Base-by-base conservation (phyloP, 1,140 invertebrate species). In the Diorhabda sublineata region DNA sequence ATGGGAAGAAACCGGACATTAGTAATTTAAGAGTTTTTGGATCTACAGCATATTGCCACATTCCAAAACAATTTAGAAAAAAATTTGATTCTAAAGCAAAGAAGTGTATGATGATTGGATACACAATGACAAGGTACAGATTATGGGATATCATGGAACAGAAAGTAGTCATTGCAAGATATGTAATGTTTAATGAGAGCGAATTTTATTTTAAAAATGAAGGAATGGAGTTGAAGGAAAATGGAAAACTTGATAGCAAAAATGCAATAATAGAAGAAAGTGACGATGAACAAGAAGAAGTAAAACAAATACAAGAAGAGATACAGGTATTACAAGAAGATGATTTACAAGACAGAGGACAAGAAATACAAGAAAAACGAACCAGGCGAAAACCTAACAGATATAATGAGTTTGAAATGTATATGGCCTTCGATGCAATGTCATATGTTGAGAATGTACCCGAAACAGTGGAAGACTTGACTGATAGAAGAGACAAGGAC, bases 11-110 rank as follows among this genome's bases (percentile, higher is more conserved):
- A 71, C 74, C 75, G 26, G 70, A 79, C 69, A 57, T 78, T 41
- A 71, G 66, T 58, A 67, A 79, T 72, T 58, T 79, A 8, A 66
- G 72, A 68, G 58, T 77, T 45, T 79, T 79, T 74, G 76, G 78
- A 45, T 73, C 70, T 60, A 44, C 7, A 58, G 77, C 67, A 4
- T 78, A 77, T 74, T 73, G 75, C 4, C 76, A 77, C 66, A 66
- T 78, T 3, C 70, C 74, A 57, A 76, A 78, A 74, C 57, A 69
- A 56, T 70, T 63, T 58, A 66, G 73, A 45, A 41, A 11, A 9
- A 78, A 79, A 64, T 76, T 72, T 59, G 67, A 75, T 59, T 58
- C 67, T 64, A 75, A 73, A 52, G 61, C 76, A 4, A 64, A 69
- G 9, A 75, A 75, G 66, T 57, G 64, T 3, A 74, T 78, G 41